Conservation (phyloP, 2,888 invertebrate species). For the Abrostola tripartita region DNA sequence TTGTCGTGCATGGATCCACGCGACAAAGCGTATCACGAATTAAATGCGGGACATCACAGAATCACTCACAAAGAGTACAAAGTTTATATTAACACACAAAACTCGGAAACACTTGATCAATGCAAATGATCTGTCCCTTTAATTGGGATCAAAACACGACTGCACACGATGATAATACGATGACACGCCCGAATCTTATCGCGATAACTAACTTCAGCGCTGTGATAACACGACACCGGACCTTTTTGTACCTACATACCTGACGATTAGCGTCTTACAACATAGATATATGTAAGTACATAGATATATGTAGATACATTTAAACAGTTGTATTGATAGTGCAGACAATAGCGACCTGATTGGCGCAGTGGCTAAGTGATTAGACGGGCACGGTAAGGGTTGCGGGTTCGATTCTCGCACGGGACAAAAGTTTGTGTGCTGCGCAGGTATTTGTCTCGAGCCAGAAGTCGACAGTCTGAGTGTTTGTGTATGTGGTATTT, state of each 20-base stretch:
- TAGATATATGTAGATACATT: too few species aligned
- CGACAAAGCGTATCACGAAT: background rate
- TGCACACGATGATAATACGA: constrained; percentile 15
- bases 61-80: constrained; percentile 6
- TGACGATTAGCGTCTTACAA: constrained; percentile 18
- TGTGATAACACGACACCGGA: constrained; percentile 41
- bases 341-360: too few species aligned
- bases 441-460: too few species aligned
- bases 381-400: too few species aligned
- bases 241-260: constrained; percentile 23
- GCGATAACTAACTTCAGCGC: constrained; percentile 40
- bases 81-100: constrained; percentile 10
- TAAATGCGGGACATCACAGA: constrained; percentile 7
- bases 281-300: background rate
- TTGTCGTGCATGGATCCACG: constrained; percentile 49
- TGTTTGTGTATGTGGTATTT: too few species aligned
- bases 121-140: constrained; percentile 14
- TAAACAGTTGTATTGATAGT: background rate
- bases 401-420: too few species aligned
- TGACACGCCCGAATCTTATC: constrained; percentile 55
- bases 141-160: constrained; percentile 28
- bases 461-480: too few species aligned
- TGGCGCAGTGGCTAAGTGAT: too few species aligned
- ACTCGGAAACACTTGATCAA: constrained; percentile 14
- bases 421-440: too few species aligned